Percentiles rank a stretch among this genome's conserved stretches.
phyloP scores from a whole-genome alignment of 2,888 invertebrate species.

The Octodonta nipae region DNA sequence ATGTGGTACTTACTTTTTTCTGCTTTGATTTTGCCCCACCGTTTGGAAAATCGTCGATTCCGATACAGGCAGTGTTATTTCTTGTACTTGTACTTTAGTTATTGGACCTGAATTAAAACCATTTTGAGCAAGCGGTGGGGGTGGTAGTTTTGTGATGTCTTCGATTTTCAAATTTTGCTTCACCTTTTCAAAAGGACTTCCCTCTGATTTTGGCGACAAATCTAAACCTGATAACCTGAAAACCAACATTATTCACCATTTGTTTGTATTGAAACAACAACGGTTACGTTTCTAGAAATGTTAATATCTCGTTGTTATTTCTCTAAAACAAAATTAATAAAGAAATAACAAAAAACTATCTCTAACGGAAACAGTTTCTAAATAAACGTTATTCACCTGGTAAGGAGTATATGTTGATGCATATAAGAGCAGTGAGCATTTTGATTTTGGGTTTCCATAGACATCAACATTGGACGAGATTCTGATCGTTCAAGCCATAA shows the following conservation, averaged over 20 bases:
- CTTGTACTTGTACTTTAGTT: slow-evolving; percentile 23
- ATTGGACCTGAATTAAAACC: slow-evolving; percentile 18
- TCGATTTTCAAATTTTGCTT: slow-evolving; percentile 27
- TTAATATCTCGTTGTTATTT: too few species aligned
- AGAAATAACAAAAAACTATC: too few species aligned
- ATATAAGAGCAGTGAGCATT: slow-evolving; percentile 32
- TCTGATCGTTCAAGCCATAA: slow-evolving; percentile 14
- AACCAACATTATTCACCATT: too few species aligned
- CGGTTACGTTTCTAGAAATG: too few species aligned
- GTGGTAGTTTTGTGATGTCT: slow-evolving; percentile 14
- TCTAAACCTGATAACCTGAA: slow-evolving; percentile 30
- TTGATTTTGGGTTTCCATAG: slow-evolving; percentile 24
- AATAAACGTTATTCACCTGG: slow-evolving; percentile 29
- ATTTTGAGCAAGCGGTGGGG: slow-evolving; percentile 21
- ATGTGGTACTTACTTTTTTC: slow-evolving; percentile 27
- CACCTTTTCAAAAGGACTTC: slow-evolving; percentile 28
- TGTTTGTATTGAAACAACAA: too few species aligned
- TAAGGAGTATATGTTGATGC: slow-evolving; percentile 35
- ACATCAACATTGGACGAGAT: slow-evolving; percentile 23
- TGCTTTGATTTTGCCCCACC: slow-evolving; percentile 19
- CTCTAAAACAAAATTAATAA: too few species aligned
- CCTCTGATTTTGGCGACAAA: slow-evolving; percentile 24
- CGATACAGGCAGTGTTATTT: slow-evolving; percentile 23
- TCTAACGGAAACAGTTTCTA: background rate
- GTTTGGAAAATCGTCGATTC: slow-evolving; percentile 27